Conservation (phyloP, 2,797 vertebrate genomes). For the Artibeus jamaicensis region DNA sequence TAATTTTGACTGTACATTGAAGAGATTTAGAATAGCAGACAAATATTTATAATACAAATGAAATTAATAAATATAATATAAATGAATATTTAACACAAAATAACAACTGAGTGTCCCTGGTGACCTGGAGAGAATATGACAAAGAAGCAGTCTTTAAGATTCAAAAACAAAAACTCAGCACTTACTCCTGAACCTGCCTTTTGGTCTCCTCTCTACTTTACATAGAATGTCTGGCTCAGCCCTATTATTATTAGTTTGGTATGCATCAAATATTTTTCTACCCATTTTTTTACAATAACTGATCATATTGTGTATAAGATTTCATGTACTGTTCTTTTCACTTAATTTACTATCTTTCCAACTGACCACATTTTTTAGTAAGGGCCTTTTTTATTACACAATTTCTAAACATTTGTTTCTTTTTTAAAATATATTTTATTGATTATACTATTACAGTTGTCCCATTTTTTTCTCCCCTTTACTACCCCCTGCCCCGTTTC, state of each 20-base stretch:
- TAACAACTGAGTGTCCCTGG: neutral
- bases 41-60: neutral
- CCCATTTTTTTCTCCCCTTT: too few relatives aligned
- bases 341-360: neutral
- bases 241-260: neutral
- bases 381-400: neutral
- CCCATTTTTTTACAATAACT: neutral
- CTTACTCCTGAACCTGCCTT: neutral
- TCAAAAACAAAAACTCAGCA: neutral
- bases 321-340: neutral
- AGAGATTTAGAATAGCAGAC: neutral
- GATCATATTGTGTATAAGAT: neutral
- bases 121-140: neutral
- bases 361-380: neutral
- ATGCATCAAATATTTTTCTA: neutral
- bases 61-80: neutral
- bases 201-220: neutral
- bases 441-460: too few relatives aligned
- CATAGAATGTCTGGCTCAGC: neutral
- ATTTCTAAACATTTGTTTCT: neutral
- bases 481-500: too few relatives aligned
- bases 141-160: neutral
- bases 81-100: neutral
- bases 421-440: neutral
- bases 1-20: neutral